These are phyloP conservation scores for Colletes collaris DNA, from an alignment of 2,888 invertebrate genomes.

Conservation along the genomic window DNA sequence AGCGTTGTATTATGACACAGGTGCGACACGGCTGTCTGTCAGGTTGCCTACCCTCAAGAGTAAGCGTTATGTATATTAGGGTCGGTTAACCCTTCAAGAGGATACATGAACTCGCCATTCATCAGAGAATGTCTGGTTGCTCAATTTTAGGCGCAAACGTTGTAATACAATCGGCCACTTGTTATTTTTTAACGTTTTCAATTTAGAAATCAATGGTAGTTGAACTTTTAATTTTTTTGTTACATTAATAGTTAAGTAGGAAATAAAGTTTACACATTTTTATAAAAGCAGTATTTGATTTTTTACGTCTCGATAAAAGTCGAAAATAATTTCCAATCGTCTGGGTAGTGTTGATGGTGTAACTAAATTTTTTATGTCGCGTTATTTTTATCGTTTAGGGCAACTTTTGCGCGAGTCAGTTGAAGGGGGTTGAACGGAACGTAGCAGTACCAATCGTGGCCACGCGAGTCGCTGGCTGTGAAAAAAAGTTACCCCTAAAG, in stretches of 20 bases:
- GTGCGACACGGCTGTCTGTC: slow-evolving; percentile 54
- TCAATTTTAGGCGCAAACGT: slow-evolving; percentile 65
- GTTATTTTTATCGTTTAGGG: background rate
- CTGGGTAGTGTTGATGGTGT: no score
- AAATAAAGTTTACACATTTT: background rate
- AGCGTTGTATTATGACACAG: slow-evolving; percentile 39
- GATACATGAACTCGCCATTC: slow-evolving; percentile 53
- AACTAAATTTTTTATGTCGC: background rate
- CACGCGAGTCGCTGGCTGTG: slow-evolving; percentile 64
- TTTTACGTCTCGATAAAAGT: no score
- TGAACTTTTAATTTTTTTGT: background rate
- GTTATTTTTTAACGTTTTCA: background rate
- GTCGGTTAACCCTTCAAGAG: slow-evolving; percentile 67
- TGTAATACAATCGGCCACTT: background rate
- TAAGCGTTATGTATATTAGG: slow-evolving; percentile 70
- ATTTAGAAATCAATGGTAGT: no score
- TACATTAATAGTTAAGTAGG: background rate
- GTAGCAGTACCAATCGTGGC: slow-evolving; percentile 49
- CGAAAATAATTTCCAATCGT: background rate
- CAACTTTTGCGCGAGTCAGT: background rate
- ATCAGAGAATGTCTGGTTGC: slow-evolving; percentile 71
- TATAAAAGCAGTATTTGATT: background rate
- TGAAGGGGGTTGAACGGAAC: slow-evolving; percentile 23
- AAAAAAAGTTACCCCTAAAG: slow-evolving; percentile 74
- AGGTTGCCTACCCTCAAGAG: slow-evolving; percentile 68